Evolutionary conservation across 1,140 invertebrate genomes (phyloP).

Genomic region (Notospermus geniculatus): DNA sequence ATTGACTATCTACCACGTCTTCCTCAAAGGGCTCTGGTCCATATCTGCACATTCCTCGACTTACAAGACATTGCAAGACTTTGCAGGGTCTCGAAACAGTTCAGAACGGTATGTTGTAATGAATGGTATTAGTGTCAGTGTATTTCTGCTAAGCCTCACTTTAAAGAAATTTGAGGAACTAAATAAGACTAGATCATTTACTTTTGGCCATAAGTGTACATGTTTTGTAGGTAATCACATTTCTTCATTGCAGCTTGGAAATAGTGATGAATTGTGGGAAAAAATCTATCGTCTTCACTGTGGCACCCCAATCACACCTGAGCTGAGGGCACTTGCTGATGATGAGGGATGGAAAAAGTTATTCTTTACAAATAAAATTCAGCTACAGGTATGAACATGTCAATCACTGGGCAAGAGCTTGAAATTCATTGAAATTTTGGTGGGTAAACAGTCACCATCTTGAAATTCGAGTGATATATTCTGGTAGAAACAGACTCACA

Average conservation of each 20-base stretch:
- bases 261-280: conserved; percentile 35
- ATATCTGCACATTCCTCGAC: conserved; percentile 13
- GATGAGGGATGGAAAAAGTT: conserved; percentile 38
- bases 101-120: conserved; percentile 12
- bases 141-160: no score
- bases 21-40: conserved; percentile 4
- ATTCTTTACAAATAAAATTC: conserved; percentile 45
- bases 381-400: conserved; percentile 44
- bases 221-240: no score
- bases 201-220: no score
- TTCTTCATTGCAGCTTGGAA: conserved; percentile 36
- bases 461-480: no score
- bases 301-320: conserved; percentile 28
- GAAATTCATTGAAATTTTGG: no score
- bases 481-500: no score
- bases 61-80: conserved; percentile 21
- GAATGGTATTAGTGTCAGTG: no score
- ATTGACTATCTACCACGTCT: conserved; percentile 21
- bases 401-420: no score
- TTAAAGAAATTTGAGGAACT: no score
- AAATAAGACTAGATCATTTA: no score
- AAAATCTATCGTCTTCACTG: conserved; percentile 29
- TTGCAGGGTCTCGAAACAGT: conserved; percentile 8
- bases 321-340: conserved; percentile 29
- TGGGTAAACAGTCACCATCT: no score